Base-by-base conservation (phyloP, 2,113 vertebrate species). In the Choloepus hoffmanni region DNA sequence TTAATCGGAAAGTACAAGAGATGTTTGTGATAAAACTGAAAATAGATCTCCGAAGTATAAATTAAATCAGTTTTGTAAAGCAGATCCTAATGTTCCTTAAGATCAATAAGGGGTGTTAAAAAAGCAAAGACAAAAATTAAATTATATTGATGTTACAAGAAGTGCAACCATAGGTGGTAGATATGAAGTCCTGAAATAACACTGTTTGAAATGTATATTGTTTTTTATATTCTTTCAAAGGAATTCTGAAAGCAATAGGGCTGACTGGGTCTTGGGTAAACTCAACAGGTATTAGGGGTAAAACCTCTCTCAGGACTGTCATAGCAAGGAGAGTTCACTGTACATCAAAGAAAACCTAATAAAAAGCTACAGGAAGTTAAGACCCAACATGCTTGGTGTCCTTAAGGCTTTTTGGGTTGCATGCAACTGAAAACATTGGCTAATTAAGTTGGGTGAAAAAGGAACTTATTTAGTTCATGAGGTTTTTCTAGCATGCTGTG, bases 41-140 rank as follows among this genome's bases (percentile, higher is more conserved):
- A 77, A 43, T 43, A 4, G 2, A 63, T 19, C 5, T 89, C 67
- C 33, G 7, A 48, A 0, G 3, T 3, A 0, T 13, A 48, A 45
- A 23, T 79, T 55, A 74, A 45, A 15, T 65, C 33, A 33, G 30
- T 67, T 86, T 94, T 26, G 70, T 63, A 70, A 88, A 93, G 33
- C 3, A 93, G n/a, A 58, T 65, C 40, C 18, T 55, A 5, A 26
- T 62, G 53, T 76, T 40, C 33, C 13, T 55, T 79, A 85, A 53
- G 33, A 24, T 94, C 13, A 10, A 2, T 67, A 67, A 58, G 45
- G 28, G 73, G 23, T 62, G 26, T 33, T 76, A 24, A 91, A 89
- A 95, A 89, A 62, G 33, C 40, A 63, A 91, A 96, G 43, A 85
- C 50, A 30, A 67, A 55, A 76, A 50, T n/a, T n/a, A n/a, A 53